Percentiles rank a stretch among this genome's conserved stretches.
These are phyloP conservation scores for Patiria pectinifera DNA, from an alignment of 53 echinoderm and acorn worm species.

Conservation along the genomic window DNA sequence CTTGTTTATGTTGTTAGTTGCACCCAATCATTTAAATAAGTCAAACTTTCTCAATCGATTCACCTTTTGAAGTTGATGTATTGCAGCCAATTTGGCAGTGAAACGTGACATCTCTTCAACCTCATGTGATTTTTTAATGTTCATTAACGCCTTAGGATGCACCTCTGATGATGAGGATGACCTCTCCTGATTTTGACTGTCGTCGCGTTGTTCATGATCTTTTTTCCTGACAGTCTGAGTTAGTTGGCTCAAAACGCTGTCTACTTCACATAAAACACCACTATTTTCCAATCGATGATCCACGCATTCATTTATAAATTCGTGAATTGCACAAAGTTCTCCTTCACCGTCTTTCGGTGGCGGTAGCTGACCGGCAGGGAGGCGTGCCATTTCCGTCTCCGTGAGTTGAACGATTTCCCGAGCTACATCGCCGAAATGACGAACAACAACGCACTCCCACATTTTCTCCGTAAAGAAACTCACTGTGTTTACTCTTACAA, in stretches of 20 bases:
- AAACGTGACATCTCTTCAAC: slow-evolving; percentile 71
- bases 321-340: neutral
- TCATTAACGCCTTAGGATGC: slow-evolving; percentile 70
- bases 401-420: slow-evolving; percentile 58
- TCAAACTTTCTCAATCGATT: neutral
- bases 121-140: slow-evolving; percentile 79
- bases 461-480: slow-evolving; percentile 72
- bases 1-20: too few relatives aligned
- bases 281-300: slow-evolving; percentile 47
- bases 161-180: neutral
- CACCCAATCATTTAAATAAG: too few relatives aligned
- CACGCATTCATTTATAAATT: slow-evolving; percentile 30
- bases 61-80: slow-evolving; percentile 65
- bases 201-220: too few relatives aligned
- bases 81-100: slow-evolving; percentile 38
- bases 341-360: neutral
- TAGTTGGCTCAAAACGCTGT: slow-evolving; percentile 26
- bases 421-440: slow-evolving; percentile 34
- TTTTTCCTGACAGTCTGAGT: too few relatives aligned
- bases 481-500: slow-evolving; percentile 71
- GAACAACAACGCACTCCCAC: slow-evolving; percentile 37
- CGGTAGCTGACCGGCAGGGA: slow-evolving; percentile 54
- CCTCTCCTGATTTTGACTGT: neutral
- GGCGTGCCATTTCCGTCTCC: slow-evolving; percentile 49
- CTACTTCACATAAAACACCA: slow-evolving; percentile 32